Evolutionary conservation across 1,140 invertebrate genomes (phyloP), one percentile per base, ranked within the genome.

Genomic region (Tribolium castaneum): DNA sequence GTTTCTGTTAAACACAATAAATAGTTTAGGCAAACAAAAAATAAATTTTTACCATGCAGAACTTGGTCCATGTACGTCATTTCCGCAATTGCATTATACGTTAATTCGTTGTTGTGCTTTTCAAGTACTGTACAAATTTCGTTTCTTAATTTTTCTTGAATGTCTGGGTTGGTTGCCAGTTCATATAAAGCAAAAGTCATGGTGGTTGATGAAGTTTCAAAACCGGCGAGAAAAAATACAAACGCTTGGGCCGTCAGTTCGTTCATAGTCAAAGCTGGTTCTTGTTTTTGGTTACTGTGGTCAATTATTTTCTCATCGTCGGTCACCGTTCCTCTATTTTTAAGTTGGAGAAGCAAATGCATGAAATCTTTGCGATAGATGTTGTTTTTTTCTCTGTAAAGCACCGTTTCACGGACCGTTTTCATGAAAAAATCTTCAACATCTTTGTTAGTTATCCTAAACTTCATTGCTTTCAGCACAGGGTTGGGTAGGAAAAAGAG

Each of bases 191-290:
- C 85, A 76, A 87, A 90, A 16, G 88, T 86, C 3, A 92, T 86
- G 0, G 89, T 85, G 0, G 87, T 88, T 0, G 91, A 88, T 0
- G 91, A 91, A 0, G 91, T 92, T 66, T 94, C 91, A 80, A 88
- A 91, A 10, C 90, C 90, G 59, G 89, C 91, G 3, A 91, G 80
- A 56, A 92, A 88, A 83, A 92, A 91, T 0, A 91, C 78, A 50
- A 91, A 86, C 5, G 88, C 86, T 79, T 92, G 90, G 6, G 89
- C 89, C 1, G 87, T 84, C 1, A 77, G 30, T 51, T 76, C 75
- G 6, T 76, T 56, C 7, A 77, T 39, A 0, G 80, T 66, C 6
- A 81, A 49, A 10, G 16, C 19, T 0, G 13, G 13, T 25, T 22
- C 54, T 59, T 19, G 9, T n/a, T n/a, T 59, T 74, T 54, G 7